Percentiles rank a stretch among this genome's conserved stretches.
Evolutionary conservation across 2,113 vertebrate genomes (phyloP).

Genomic region (Xiphias gladius): DNA sequence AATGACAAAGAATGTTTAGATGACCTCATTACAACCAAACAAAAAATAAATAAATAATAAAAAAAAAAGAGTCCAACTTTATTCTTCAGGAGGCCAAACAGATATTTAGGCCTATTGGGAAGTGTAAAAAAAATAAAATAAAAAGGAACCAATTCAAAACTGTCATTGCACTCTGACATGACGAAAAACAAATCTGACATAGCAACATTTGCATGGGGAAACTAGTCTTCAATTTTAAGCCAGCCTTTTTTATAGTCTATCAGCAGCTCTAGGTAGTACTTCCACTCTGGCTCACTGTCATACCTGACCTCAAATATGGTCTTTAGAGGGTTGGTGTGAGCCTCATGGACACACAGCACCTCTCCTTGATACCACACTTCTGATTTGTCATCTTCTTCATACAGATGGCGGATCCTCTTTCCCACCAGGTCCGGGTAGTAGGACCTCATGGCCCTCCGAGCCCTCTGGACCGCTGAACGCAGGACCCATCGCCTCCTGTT

Average conservation of each 20-base stretch:
- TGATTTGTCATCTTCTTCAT: conserved; percentile 87
- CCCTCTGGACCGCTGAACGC: conserved; percentile 76
- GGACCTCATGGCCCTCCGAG: conserved; percentile 56
- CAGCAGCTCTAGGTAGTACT: conserved; percentile 86
- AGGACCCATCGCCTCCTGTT: conserved; percentile 78
- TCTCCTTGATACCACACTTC: conserved; percentile 86
- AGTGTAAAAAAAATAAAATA: background rate
- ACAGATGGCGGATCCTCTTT: conserved; percentile 86
- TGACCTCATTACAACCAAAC: conserved; percentile 9
- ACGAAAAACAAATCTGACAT: background rate
- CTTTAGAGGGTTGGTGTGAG: conserved; percentile 81
- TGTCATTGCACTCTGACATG: background rate
- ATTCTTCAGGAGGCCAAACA: conserved; percentile 13
- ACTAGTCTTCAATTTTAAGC: conserved; percentile 83
- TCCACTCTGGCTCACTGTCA: conserved; percentile 88
- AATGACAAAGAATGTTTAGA: background rate
- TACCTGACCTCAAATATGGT: conserved; percentile 87
- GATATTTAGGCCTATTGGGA: background rate
- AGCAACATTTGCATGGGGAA: background rate
- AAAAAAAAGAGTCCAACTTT: conserved; percentile 18
- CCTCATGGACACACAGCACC: conserved; percentile 82
- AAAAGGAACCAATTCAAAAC: background rate
- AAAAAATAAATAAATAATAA: conserved; percentile 8
- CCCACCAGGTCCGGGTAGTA: conserved; percentile 87
- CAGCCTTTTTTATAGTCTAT: conserved; percentile 86